Evolutionary conservation across 1,140 invertebrate genomes (phyloP).

Genomic region (Musca domestica): DNA sequence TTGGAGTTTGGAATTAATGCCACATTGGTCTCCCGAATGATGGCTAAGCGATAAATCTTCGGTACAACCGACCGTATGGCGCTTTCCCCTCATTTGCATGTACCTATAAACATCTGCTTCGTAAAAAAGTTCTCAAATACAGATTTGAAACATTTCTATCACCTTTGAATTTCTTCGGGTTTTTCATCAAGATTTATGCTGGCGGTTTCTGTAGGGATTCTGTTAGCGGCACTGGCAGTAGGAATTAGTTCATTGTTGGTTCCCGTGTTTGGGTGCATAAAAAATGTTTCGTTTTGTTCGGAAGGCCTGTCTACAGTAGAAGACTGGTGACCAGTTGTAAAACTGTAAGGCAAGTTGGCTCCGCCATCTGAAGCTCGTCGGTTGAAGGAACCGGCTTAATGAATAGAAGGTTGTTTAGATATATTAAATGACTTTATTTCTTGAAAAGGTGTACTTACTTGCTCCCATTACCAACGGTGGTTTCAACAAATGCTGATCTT

Average conservation of each 20-base stretch:
- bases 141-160: not conserved
- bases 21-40: constrained; percentile 52
- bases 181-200: constrained; percentile 35
- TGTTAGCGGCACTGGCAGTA: not conserved
- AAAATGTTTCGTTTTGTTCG: constrained; percentile 27
- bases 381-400: constrained; percentile 74
- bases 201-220: not conserved
- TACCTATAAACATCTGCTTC: constrained; percentile 58
- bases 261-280: constrained; percentile 37
- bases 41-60: constrained; percentile 50
- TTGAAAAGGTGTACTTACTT: constrained; percentile 60
- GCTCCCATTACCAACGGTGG: constrained; percentile 85
- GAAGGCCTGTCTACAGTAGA: not conserved
- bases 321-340: not conserved
- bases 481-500: constrained; percentile 91
- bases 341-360: constrained; percentile 73
- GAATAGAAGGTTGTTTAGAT: too few relatives aligned
- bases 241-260: constrained; percentile 24
- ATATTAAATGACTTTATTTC: not conserved
- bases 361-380: constrained; percentile 93
- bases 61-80: constrained; percentile 60
- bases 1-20: constrained; percentile 43
- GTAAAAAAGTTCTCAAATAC: too few relatives aligned
- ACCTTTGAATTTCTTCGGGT: constrained; percentile 52
- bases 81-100: constrained; percentile 69